These are phyloP conservation scores for Pseudomugil gertrudae DNA, from an alignment of 2,797 vertebrate genomes.

Conservation along the genomic window DNA sequence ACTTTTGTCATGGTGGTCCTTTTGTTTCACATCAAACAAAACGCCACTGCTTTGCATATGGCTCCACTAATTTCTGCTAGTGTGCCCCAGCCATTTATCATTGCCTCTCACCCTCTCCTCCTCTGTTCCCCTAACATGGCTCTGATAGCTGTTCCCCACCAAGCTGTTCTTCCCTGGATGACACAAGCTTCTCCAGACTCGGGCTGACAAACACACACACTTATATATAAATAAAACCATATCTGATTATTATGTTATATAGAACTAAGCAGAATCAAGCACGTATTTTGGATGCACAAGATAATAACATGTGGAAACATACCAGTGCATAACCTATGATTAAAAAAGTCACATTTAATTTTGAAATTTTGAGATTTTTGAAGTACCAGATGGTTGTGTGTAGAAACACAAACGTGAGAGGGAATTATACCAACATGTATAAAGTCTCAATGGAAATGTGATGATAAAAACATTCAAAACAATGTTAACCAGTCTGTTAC, in stretches of 20 bases:
- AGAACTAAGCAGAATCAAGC: background rate
- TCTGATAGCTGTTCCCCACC: conserved; percentile 72
- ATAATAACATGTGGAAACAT: background rate
- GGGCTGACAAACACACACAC: conserved; percentile 32
- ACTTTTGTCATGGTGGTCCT: conserved; percentile 83
- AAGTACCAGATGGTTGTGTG: background rate
- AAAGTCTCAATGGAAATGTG: background rate
- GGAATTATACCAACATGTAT: background rate
- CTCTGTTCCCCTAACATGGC: conserved; percentile 63
- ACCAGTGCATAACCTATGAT: background rate
- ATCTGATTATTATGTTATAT: background rate
- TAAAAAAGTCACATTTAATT: too few relatives aligned
- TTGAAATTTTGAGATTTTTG: background rate
- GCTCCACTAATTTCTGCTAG: conserved; percentile 82
- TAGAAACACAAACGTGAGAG: background rate
- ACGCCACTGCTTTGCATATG: conserved; percentile 81
- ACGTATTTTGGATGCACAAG: background rate
- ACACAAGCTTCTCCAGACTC: conserved; percentile 65
- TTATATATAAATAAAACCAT: background rate
- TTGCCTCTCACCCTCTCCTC: conserved; percentile 73
- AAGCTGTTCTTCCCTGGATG: conserved; percentile 66
- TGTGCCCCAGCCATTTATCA: conserved; percentile 81
- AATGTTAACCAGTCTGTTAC: background rate
- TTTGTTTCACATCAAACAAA: conserved; percentile 86
- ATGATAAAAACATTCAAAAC: background rate